phyloP scores from a whole-genome alignment of 2,113 vertebrate genomes.

The Rhombomys opimus region DNA sequence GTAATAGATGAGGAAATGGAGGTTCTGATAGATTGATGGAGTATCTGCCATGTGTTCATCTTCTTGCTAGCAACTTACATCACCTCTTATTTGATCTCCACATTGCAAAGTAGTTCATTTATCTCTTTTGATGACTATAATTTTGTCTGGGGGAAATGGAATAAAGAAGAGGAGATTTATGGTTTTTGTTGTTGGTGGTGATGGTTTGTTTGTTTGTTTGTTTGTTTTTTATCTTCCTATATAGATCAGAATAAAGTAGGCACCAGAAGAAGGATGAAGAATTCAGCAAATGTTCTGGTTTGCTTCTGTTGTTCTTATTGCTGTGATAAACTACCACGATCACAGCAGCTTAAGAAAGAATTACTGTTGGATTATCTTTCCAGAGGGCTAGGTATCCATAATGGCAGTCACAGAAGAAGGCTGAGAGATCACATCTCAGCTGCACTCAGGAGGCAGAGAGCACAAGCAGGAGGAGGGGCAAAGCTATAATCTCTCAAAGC shows the following conservation, averaged over 20 bases:
- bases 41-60: neutral
- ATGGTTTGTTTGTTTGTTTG: neutral
- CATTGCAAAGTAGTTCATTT: neutral
- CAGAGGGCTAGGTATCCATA: neutral
- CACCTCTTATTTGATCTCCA: constrained; percentile 10
- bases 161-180: neutral
- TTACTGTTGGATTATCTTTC: neutral
- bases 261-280: neutral
- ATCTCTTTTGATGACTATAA: neutral
- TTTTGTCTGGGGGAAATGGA: neutral
- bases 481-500: neutral
- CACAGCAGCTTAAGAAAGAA: neutral
- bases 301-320: neutral
- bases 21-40: neutral
- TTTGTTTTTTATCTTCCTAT: neutral
- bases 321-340: neutral
- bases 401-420: neutral
- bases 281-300: neutral
- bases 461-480: neutral
- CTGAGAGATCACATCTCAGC: neutral
- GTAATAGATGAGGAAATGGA: neutral
- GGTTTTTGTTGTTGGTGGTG: neutral
- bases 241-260: neutral
- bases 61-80: neutral
- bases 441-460: neutral